These are phyloP conservation scores for Neomorphus geoffroyi DNA, from an alignment of 2,797 vertebrate species.

Conservation along the genomic window DNA sequence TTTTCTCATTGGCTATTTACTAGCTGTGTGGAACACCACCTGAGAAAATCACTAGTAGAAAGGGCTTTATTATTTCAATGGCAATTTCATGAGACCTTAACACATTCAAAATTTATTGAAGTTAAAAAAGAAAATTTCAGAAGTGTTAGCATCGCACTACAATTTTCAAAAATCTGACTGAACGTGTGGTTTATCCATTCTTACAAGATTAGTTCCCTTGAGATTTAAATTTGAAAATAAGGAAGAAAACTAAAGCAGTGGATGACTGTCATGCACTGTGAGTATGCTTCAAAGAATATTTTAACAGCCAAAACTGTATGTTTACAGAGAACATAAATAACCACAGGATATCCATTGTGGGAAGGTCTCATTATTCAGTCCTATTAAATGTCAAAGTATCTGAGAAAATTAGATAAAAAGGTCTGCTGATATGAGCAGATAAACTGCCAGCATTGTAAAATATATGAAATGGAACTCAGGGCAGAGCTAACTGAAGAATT, in stretches of 20 bases:
- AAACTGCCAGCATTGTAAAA: conserved; percentile 19
- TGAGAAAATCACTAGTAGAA: background rate
- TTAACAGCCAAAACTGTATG: background rate
- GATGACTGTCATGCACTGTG: background rate
- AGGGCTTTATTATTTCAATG: background rate
- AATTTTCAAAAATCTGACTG: background rate
- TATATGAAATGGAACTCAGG: background rate
- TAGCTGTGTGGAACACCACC: background rate
- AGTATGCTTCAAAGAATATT: background rate
- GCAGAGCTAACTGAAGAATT: conserved; percentile 10
- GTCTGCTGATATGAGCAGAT: background rate
- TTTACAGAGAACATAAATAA: conserved; percentile 2
- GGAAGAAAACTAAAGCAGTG: background rate
- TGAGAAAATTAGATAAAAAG: conserved; percentile 33
- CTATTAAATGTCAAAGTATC: conserved; percentile 13
- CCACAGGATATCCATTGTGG: background rate
- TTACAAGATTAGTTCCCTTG: fast-evolving
- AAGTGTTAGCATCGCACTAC: background rate
- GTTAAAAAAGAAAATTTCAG: background rate
- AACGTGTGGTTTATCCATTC: background rate
- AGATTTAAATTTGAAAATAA: background rate
- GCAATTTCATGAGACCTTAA: background rate
- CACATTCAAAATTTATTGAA: background rate
- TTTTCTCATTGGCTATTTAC: background rate
- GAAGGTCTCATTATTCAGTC: conserved; percentile 17